These are phyloP conservation scores for Buceros bicornis DNA, from an alignment of 2,797 vertebrate species.

Conservation along the genomic window DNA sequence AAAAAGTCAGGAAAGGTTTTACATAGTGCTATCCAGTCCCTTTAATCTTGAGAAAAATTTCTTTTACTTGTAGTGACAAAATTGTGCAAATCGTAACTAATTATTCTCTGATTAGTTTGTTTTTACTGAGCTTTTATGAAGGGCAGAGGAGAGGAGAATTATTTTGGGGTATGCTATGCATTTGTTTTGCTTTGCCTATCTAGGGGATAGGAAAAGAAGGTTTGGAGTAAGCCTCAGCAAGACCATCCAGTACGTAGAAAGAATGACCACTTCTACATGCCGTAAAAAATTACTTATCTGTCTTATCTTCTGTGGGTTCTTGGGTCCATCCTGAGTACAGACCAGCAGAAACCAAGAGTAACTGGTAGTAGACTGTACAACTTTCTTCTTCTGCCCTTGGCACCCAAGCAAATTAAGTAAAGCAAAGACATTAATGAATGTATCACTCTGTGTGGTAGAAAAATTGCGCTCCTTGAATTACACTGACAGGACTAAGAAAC, in stretches of 20 bases:
- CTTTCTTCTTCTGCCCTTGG: background rate
- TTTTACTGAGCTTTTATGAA: background rate
- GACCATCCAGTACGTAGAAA: background rate
- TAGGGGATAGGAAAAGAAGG: background rate
- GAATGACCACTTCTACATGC: background rate
- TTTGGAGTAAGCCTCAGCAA: background rate
- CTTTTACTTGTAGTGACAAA: slow-evolving; percentile 23
- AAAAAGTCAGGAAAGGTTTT: slow-evolving; percentile 37
- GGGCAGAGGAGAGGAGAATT: background rate
- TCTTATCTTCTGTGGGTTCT: background rate
- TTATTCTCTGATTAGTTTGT: slow-evolving; percentile 12
- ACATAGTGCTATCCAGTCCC: background rate
- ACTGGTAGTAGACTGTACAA: background rate
- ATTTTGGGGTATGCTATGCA: background rate
- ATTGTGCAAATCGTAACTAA: slow-evolving; percentile 38
- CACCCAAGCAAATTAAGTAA: background rate
- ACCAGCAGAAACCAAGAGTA: background rate
- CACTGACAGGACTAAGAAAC: background rate
- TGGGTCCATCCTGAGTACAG: background rate
- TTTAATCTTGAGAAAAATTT: slow-evolving; percentile 34
- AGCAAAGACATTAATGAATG: background rate
- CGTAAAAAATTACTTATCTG: background rate
- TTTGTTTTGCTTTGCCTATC: background rate
- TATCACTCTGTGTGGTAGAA: background rate
- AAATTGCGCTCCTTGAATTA: background rate